Evolutionary conservation across 1,140 invertebrate species (phyloP), one percentile per base, ranked within the genome.

Genomic region (Caenorhabditis latens): DNA sequence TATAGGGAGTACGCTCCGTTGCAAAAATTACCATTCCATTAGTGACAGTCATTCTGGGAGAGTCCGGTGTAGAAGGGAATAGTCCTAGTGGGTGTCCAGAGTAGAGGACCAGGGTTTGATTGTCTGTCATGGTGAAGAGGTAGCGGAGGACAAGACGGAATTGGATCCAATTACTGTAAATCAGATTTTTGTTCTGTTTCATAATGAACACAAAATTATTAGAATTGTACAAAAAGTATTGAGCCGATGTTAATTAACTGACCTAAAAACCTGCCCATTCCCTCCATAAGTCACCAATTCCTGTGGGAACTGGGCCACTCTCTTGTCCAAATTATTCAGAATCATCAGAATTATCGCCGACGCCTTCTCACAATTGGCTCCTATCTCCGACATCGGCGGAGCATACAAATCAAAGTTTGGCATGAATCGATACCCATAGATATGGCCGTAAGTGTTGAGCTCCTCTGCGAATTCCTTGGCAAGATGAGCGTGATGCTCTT

Each of bases 141-240:
- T 95, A 95, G 79, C 95, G 93, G 93, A 95, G 94, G 58, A 93
- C 92, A 57, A 95, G 88, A 92, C 94, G 94, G 92, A 95, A 95
- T 94, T 95, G 95, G 4, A 95, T 94, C 95, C 95, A 95, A 90
- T 95, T 95, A 5, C 94, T 95, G 90, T 95, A 95, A 0, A 95
- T 95, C 92, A 95, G 95, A 11, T 95, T 95, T 92, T 95, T 95
- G 19, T 95, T 95, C 13, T 2, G 32, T 32, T 32, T 32, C 32
- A 32, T 95, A 95, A 91, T 95, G 95, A 8, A 95, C 95, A 16
- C 95, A 91, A 7, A 94, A 90, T 90, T 94, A 94, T 57, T 32
- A 42, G 32, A 67, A 67, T 9, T 67, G 0, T 32, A 32, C 2
- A 32, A 32, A 32, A 67, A n/a, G n/a, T n/a, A n/a, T n/a, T n/a